Conservation (phyloP, 2,797 vertebrate genomes). For the Pterois miles region DNA sequence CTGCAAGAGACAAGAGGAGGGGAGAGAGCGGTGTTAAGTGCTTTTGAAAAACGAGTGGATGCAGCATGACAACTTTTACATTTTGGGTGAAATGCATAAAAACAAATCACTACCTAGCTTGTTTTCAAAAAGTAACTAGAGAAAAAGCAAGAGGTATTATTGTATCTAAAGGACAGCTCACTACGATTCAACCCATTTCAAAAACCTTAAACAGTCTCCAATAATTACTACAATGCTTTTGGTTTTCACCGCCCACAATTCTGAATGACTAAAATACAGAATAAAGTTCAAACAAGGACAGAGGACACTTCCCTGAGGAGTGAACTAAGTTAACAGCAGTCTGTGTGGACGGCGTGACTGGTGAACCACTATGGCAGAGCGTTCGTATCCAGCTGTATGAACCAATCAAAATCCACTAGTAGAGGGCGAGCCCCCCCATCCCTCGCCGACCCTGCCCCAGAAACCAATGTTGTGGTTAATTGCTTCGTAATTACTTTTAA, state of each 20-base stretch:
- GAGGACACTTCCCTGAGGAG: neutral
- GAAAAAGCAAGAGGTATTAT: neutral
- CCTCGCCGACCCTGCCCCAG: constrained; percentile 44
- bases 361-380: constrained; percentile 13
- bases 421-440: neutral
- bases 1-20: constrained; percentile 85
- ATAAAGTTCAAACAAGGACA: constrained; percentile 6
- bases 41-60: constrained; percentile 42
- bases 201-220: neutral
- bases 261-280: neutral
- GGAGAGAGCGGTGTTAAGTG: constrained; percentile 60
- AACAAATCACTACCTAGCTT: neutral
- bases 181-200: neutral
- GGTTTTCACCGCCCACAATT: neutral
- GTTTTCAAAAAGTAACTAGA: neutral
- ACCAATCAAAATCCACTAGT: constrained; percentile 42
- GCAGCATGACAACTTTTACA: constrained; percentile 34
- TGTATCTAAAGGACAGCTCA: neutral
- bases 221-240: neutral
- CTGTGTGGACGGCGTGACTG: neutral
- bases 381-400: constrained; percentile 7
- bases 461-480: constrained; percentile 77
- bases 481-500: constrained; percentile 80
- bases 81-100: constrained; percentile 8
- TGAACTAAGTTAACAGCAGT: constrained; percentile 7